Percentiles rank a stretch among this genome's conserved stretches.
These are phyloP conservation scores for Caprella mutica DNA, from an alignment of 2,888 invertebrate genomes.

Conservation along the genomic window DNA sequence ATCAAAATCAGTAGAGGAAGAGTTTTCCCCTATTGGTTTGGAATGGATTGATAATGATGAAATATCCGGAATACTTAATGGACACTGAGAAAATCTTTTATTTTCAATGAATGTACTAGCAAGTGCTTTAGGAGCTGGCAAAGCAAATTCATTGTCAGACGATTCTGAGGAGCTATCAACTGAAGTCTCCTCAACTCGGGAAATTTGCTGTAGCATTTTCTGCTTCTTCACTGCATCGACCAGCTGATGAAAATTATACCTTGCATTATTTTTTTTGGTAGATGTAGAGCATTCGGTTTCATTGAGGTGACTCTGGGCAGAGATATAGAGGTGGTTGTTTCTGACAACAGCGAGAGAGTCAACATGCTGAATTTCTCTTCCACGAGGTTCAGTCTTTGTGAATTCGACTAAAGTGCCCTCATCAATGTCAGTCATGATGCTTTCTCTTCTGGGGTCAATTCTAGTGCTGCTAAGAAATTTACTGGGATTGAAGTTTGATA, in stretches of 20 bases:
- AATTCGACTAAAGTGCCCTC: constrained; percentile 32
- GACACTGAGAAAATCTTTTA: too few species aligned
- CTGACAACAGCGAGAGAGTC: background rate
- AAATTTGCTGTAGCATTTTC: constrained; percentile 10
- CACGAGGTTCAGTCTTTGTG: constrained; percentile 11
- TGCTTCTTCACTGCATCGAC: constrained; percentile 16
- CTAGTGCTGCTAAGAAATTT: background rate
- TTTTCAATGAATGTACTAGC: too few species aligned
- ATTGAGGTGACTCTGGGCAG: constrained; percentile 18
- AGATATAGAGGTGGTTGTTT: constrained; percentile 21
- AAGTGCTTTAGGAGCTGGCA: too few species aligned
- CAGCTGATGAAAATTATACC: constrained; percentile 21
- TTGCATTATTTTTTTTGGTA: constrained; percentile 16
- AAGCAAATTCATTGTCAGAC: too few species aligned
- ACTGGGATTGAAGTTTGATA: too few species aligned
- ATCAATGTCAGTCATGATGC: constrained; percentile 29
- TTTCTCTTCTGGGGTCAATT: constrained; percentile 13
- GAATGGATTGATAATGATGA: too few species aligned
- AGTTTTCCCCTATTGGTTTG: too few species aligned
- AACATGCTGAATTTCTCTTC: background rate
- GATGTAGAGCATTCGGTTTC: constrained; percentile 31
- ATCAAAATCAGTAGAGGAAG: too few species aligned
- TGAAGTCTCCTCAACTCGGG: too few species aligned
- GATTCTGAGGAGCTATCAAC: too few species aligned
- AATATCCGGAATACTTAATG: too few species aligned